Base-by-base conservation (phyloP, 1,140 invertebrate species). In the Pogonognathellus flavescens region DNA sequence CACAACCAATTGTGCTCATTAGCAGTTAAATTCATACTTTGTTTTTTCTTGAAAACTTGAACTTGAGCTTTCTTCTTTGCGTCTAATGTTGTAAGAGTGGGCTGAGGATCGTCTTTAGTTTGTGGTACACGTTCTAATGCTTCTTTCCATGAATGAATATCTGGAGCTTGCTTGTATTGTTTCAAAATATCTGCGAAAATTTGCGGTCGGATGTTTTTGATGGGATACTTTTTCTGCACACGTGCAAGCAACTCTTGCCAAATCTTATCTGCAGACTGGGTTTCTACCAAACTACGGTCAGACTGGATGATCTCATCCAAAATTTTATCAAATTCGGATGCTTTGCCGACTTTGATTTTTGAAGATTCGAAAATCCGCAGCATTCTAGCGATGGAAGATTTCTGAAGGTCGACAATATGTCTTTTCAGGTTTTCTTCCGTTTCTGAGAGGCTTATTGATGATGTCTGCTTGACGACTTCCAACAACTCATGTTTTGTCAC, bases 1-100 rank as follows among this genome's bases (percentile, higher is more conserved):
- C 66, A 49, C 2, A 72, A 5, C 66, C 66, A 72, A 18, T 72
- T 72, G 25, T 72, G 66, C 41, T 72, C 66, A 49, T 72, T 72
- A 8, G 31, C 8, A 5, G 66, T 49, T 10, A 72, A 49, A 49
- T 49, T 16, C 1, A 49, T 9, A 11, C 13, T 16, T 31, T 9
- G 25, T 1, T 41, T 72, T 16, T 72, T 72, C 6, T 16, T n/a
- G 2, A 8, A 25, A 70, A n/a, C n/a, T n/a, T n/a, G n/a, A 70
- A 70, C 9, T n/a, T n/a, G 5, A 7, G 14, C 31, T 14, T 70
- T 70, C 62, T 70, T 70, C 10, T 20, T 14, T 72, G 22, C 31
- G 0, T 49, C 16, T 2, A 72, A 14, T 9, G 14, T 0, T 2
- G 31, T 22, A n/a, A 62, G 59, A n/a, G 14, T 20, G 2, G 18